A percentile compares a stretch with the other conserved stretches of the same genome.
Evolutionary conservation across 2,113 vertebrate species (phyloP).

Genomic region (Tyto alba): DNA sequence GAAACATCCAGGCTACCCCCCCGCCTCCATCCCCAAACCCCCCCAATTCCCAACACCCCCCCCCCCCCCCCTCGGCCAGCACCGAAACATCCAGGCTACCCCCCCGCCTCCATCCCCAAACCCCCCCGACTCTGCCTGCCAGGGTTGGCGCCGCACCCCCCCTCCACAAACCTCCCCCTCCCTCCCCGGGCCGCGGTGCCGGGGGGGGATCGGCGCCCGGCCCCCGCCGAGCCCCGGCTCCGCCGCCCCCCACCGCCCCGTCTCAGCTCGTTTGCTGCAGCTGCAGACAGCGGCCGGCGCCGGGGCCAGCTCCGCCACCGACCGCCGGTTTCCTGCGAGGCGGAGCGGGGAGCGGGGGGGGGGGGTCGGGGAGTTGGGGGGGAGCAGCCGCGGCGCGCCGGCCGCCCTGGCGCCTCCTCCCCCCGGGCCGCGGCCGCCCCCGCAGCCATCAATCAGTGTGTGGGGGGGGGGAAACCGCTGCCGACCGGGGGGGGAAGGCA

Average conservation of each 20-base stretch:
- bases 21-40: too few species aligned
- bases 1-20: too few species aligned
- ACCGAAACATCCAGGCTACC: background rate
- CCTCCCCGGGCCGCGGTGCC: background rate
- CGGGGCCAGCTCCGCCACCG: background rate
- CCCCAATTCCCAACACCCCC: background rate
- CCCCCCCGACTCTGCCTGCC: background rate
- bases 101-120: too few species aligned
- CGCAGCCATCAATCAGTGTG: background rate
- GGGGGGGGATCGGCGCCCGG: background rate
- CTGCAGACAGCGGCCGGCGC: conserved; percentile 7
- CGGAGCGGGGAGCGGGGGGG: background rate
- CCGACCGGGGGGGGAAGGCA: background rate
- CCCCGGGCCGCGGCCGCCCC: conserved; percentile 41
- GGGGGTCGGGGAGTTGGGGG: too few species aligned
- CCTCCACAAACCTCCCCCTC: background rate
- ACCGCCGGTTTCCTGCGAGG: conserved; percentile 31
- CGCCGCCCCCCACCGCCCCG: background rate
- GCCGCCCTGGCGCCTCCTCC: conserved; percentile 65
- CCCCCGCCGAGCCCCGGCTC: background rate
- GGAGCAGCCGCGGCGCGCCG: conserved; percentile 70
- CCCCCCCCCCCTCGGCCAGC: background rate
- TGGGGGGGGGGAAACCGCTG: background rate
- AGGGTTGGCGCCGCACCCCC: background rate
- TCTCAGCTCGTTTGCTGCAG: background rate